These are phyloP conservation scores for Lates japonicus DNA, from an alignment of 2,797 vertebrate genomes.

Conservation along the genomic window DNA sequence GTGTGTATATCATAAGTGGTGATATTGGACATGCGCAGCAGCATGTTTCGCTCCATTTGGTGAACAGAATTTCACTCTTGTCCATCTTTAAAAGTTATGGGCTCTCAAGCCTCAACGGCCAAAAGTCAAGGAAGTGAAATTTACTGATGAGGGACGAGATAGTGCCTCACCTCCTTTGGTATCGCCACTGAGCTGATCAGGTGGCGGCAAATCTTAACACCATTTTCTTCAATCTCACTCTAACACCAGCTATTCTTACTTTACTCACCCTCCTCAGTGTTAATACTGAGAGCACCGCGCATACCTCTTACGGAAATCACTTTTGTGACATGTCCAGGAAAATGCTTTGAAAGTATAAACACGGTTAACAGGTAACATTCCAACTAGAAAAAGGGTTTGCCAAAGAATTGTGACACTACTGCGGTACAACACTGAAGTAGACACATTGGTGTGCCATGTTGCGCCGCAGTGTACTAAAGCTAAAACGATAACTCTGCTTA, in stretches of 20 bases:
- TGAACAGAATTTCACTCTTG: too few relatives aligned
- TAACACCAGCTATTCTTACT: slow-evolving; percentile 18
- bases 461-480: slow-evolving; percentile 53
- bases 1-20: too few relatives aligned
- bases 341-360: slow-evolving; percentile 27
- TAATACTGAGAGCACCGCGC: slow-evolving; percentile 54
- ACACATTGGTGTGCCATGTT: slow-evolving; percentile 51
- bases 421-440: slow-evolving; percentile 30
- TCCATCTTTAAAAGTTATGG: too few relatives aligned
- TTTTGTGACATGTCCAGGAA: slow-evolving; percentile 21
- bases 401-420: slow-evolving; percentile 5
- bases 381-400: neutral
- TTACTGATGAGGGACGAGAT: too few relatives aligned
- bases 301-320: slow-evolving; percentile 22
- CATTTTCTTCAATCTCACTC: slow-evolving; percentile 42
- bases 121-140: too few relatives aligned
- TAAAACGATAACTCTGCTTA: slow-evolving; percentile 49
- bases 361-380: slow-evolving; percentile 25
- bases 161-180: too few relatives aligned
- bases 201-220: slow-evolving; percentile 46
- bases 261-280: slow-evolving; percentile 10
- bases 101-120: too few relatives aligned
- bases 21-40: too few relatives aligned
- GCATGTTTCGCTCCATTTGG: too few relatives aligned
- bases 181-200: too few relatives aligned